Percentiles rank a stretch among this genome's conserved stretches.
Evolutionary conservation across 1,140 invertebrate species (phyloP).

Genomic region (Leptopilina clavipes): DNA sequence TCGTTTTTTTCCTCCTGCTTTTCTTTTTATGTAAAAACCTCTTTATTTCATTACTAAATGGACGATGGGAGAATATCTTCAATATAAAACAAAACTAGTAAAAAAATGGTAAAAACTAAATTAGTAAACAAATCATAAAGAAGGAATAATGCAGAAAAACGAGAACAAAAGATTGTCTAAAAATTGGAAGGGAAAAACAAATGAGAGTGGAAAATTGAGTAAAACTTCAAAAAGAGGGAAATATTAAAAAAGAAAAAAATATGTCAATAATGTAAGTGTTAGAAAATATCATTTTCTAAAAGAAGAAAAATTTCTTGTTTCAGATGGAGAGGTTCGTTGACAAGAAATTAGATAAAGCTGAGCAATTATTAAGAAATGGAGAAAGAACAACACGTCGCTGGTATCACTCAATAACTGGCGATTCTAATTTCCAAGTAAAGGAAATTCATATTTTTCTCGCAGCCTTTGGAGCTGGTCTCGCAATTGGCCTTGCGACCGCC

Average conservation of each 20-base stretch:
- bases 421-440: conserved; percentile 78
- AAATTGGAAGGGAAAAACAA: no score
- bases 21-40: not conserved
- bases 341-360: conserved; percentile 85
- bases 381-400: conserved; percentile 81
- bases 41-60: not conserved
- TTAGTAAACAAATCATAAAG: no score
- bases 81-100: not conserved
- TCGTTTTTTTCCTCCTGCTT: not conserved
- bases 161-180: no score
- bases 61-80: no score
- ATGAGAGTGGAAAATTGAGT: no score
- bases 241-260: no score
- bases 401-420: conserved; percentile 81
- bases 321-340: conserved; percentile 86
- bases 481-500: conserved; percentile 77
- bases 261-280: no score
- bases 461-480: conserved; percentile 83
- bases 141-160: no score
- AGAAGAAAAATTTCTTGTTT: conserved; percentile 58
- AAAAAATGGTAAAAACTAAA: no score
- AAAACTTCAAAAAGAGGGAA: no score
- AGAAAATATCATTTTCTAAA: conserved; percentile 52
- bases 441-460: conserved; percentile 85
- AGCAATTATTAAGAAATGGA: conserved; percentile 81